Conservation (phyloP, 2,888 invertebrate genomes). For the Tachystola acroxantha region DNA sequence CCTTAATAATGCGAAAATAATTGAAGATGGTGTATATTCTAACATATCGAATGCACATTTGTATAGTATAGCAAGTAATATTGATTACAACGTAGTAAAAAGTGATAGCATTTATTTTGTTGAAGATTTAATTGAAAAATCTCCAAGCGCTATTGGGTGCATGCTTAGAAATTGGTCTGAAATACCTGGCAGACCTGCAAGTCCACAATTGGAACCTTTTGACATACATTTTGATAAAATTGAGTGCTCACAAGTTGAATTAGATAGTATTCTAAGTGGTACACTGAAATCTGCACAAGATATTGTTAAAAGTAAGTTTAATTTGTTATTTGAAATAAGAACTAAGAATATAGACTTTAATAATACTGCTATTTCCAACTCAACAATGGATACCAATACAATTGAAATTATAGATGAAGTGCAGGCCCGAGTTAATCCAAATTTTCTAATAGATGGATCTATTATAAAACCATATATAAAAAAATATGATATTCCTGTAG, state of each 20-base stretch:
- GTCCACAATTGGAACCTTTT: slow-evolving; percentile 50
- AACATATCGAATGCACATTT: slow-evolving; percentile 15
- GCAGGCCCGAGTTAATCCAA: neutral
- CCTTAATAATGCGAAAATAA: slow-evolving; percentile 22
- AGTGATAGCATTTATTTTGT: slow-evolving; percentile 62
- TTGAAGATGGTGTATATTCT: neutral
- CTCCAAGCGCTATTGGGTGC: slow-evolving; percentile 50
- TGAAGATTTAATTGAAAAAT: slow-evolving; percentile 58
- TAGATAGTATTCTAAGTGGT: slow-evolving; percentile 58
- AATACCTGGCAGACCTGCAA: slow-evolving; percentile 81
- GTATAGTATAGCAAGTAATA: slow-evolving; percentile 43
- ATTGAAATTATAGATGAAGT: slow-evolving; percentile 4
- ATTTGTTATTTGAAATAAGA: neutral
- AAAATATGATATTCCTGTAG: neutral
- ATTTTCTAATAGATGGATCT: neutral
- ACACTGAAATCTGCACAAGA: slow-evolving; percentile 34
- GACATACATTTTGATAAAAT: slow-evolving; percentile 45
- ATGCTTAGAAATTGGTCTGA: slow-evolving; percentile 79
- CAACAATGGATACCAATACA: neutral
- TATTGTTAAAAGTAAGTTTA: slow-evolving; percentile 9
- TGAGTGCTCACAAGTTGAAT: slow-evolving; percentile 48
- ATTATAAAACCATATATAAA: neutral
- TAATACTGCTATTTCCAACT: neutral
- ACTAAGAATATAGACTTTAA: neutral
- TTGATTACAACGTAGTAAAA: slow-evolving; percentile 39